Base-by-base conservation (phyloP, 2,888 invertebrate species). In the Timema cristinae region DNA sequence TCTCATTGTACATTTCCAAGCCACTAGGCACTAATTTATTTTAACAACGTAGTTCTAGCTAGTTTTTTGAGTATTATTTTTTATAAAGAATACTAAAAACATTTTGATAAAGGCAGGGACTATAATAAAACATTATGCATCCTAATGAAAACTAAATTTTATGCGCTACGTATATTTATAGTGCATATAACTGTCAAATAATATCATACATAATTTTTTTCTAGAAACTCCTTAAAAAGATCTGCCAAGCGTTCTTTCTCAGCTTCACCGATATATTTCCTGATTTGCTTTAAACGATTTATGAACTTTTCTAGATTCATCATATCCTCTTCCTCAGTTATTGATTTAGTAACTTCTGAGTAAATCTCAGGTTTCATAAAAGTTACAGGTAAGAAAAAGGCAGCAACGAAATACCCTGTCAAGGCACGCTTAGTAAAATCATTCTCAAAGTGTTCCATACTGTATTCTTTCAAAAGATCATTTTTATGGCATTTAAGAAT, bases 381-480 rank as follows among this genome's bases (percentile, higher is more conserved):
- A 9, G 47, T 4, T 7, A 63, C 7, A 11, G 63, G 63, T 48
- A 47, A 9, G 63, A 63, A 63, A 13, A 63, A 63, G 2, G 13
- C 13, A 13, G 32, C n/a, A 48, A 63, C 16, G 63, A 63, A 5
- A 48, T 47, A 63, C 6, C 63, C 63, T 10, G 32, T 32, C 32
- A 47, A 13, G n/a, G 47, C 32, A 1, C 5, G 7, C 63, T 13
- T 63, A 6, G 11, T 16, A 48, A 63, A 63, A 0, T 63, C 63
- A 11, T 63, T 13, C 4, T 13, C n/a, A 13, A 63, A n/a, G 1
- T 5, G 16, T 8, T 70, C 66, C 16, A 54, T 1, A 15, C 68
- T 63, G 68, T 68, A 73, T 13, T 67, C 63, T 7, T 32, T 67
- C 48, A 61, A 66, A 7, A 73, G 66, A 6, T 50, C 11, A 7